A percentile compares a stretch with the other conserved stretches of the same genome.
These are phyloP conservation scores for Xenops minutus DNA, from an alignment of 2,797 vertebrate species.

Conservation along the genomic window DNA sequence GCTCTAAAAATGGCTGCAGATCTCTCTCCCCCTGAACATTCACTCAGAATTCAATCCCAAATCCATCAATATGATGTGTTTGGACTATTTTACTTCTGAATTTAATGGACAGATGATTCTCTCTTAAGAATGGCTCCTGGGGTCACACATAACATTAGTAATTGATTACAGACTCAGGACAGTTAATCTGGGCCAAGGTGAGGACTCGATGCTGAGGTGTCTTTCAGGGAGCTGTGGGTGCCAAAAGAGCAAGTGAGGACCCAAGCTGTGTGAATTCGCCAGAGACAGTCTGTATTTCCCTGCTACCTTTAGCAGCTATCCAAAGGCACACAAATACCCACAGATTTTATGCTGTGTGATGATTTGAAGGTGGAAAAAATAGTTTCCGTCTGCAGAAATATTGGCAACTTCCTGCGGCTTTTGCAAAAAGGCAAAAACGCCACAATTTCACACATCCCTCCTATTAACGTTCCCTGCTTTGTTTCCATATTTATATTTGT, in stretches of 20 bases:
- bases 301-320: neutral
- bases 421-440: slow-evolving; percentile 18
- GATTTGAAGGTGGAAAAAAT: slow-evolving; percentile 10
- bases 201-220: neutral
- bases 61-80: neutral
- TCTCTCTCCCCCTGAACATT: neutral
- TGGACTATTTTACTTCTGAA: neutral
- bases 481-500: slow-evolving; percentile 72
- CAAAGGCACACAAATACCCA: neutral
- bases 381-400: slow-evolving; percentile 4
- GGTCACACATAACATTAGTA: neutral
- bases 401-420: neutral
- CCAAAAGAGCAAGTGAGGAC: neutral
- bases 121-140: neutral
- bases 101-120: neutral
- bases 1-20: neutral
- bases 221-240: neutral
- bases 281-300: neutral
- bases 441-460: slow-evolving; percentile 10
- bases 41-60: neutral
- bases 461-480: slow-evolving; percentile 67
- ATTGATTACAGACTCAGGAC: neutral
- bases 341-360: slow-evolving; percentile 3
- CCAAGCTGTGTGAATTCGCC: neutral
- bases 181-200: neutral